phyloP scores from a whole-genome alignment of 2,113 vertebrate genomes.

The Lutjanus erythropterus region DNA sequence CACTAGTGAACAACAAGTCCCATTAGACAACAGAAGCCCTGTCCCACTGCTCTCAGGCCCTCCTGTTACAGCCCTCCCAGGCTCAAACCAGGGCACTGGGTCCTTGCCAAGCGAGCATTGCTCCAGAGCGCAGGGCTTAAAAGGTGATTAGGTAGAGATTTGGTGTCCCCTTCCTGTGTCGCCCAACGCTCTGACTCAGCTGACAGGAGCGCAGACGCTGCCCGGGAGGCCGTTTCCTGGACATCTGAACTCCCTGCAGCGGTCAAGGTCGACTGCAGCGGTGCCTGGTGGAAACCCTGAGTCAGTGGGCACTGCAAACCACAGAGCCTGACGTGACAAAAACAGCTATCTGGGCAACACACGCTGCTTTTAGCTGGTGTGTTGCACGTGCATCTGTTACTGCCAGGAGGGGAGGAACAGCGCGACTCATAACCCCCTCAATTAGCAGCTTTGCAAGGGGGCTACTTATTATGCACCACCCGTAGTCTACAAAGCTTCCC shows the following conservation, averaged over 20 bases:
- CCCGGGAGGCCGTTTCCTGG: conserved; percentile 41
- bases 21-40: not conserved
- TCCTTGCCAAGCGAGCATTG: conserved; percentile 33
- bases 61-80: not conserved
- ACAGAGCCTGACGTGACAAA: conserved; percentile 39
- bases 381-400: conserved; percentile 34
- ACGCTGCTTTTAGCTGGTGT: conserved; percentile 15
- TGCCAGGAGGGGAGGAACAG: conserved; percentile 32
- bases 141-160: conserved; percentile 70
- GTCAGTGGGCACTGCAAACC: conserved; percentile 50
- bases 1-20: not conserved
- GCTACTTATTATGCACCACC: conserved; percentile 63
- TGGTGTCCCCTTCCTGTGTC: conserved; percentile 60
- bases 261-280: conserved; percentile 28
- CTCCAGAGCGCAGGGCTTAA: conserved; percentile 58
- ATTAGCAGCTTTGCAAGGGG: conserved; percentile 65
- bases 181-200: conserved; percentile 66
- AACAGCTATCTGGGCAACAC: conserved; percentile 28
- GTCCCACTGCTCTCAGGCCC: not conserved
- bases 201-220: conserved; percentile 29
- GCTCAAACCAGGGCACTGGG: conserved; percentile 15
- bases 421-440: conserved; percentile 44
- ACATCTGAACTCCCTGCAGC: conserved; percentile 36
- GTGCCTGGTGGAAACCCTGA: conserved; percentile 59
- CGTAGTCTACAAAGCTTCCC: conserved; percentile 28